Evolutionary conservation across 2,888 invertebrate genomes (phyloP).

Genomic region (Eupithecia inturbata): DNA sequence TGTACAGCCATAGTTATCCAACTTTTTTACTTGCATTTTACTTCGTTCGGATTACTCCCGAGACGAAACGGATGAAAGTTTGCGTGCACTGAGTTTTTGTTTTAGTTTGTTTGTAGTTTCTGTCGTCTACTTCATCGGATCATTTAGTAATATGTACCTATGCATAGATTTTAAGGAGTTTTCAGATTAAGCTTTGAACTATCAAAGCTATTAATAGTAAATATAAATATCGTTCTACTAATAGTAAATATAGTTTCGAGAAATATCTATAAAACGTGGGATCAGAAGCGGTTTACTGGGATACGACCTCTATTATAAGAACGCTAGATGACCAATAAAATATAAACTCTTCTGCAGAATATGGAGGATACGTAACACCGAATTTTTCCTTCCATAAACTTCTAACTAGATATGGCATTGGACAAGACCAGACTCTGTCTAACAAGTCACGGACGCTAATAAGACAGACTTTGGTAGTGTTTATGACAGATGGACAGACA

Average conservation of each 20-base stretch:
- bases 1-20: constrained; percentile 18
- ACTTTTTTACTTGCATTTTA: constrained; percentile 18
- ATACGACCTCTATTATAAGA: constrained; percentile 3
- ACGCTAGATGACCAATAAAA: not conserved
- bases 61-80: constrained; percentile 22
- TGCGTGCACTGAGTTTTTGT: constrained; percentile 10
- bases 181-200: not conserved
- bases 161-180: not conserved
- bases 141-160: not conserved
- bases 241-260: not conserved
- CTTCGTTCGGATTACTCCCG: constrained; percentile 25
- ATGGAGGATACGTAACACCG: not conserved
- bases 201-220: not conserved
- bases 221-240: not conserved
- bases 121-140: constrained; percentile 4
- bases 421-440: not conserved
- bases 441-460: not conserved
- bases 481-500: constrained; percentile 57
- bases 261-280: constrained; percentile 6
- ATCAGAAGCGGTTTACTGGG: not conserved
- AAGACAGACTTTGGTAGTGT: constrained; percentile 29
- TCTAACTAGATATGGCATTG: not conserved
- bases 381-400: not conserved
- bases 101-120: constrained; percentile 10
- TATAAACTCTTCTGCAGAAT: not conserved